Evolutionary conservation across 2,797 vertebrate genomes (phyloP), one percentile per base, ranked within the genome.

Genomic region (Melopsittacus undulatus): DNA sequence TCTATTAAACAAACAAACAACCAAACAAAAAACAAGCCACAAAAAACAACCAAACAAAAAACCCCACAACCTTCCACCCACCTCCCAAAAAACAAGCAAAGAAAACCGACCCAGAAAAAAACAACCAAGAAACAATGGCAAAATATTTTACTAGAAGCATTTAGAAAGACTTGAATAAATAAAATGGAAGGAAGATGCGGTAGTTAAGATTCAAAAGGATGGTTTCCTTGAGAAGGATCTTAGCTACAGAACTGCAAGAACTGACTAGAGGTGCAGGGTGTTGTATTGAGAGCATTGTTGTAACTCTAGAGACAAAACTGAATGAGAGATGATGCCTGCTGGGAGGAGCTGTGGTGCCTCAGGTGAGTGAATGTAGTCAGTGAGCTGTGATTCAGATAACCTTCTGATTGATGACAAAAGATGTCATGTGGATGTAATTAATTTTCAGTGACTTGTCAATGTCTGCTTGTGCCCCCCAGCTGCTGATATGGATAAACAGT

Each of bases 391-490:
- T 51, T 79, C 4, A n/a, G 13, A 18, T 29, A 82, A 16, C 14
- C 24, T 80, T 75, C 13, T 42, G 26, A 61, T 78, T 68, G 77
- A 52, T 16, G 19, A 30, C 8, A 72, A 26, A 64, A 61, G 27
- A 29, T 32, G 5, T 40, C 20, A 5, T 10, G 7, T 43, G 16
- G 30, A 19, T 72, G 6, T 36, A 43, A 57, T 38, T 72, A 52
- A 11, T 7, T 79, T 74, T 77, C 56, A 49, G 43, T 67, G 57
- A 10, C 89, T 83, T 70, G 40, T 21, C 11, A 38, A 8, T 42
- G 40, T 27, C 24, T 48, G 0, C 29, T n/a, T 64, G 11, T 64
- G 24, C 29, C 10, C 19, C 2, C 2, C 13, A 16, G 7, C n/a
- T 63, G 22, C 43, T 81, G n/a, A 5, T 51, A 10, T 0, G 3